Evolutionary conservation across 1,140 invertebrate species (phyloP), one percentile per base, ranked within the genome.

Genomic region (Drosophila pectinifera): DNA sequence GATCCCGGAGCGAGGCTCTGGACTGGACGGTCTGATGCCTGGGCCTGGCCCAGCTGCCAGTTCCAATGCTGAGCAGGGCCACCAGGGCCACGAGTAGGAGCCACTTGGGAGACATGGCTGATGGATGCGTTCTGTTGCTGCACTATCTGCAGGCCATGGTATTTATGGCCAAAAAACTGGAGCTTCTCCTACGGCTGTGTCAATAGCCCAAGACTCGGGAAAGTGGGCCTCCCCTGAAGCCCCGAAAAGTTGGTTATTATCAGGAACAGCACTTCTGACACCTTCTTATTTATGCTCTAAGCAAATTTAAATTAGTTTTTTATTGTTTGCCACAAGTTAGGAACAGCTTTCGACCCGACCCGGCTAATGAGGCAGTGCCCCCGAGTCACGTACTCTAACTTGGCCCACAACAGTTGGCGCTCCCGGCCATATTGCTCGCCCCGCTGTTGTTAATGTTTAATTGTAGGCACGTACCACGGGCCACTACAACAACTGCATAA

Each of bases 261-360:
- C 67, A 56, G 61, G 20, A 78, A 49, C 61, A 70, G 64, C 69
- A 78, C 55, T 88, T 88, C 64, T 73, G 84, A 88, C 83, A 83
- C 83, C 83, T 79, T 69, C 64, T 76, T 88, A 79, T 79, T 76
- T 79, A 83, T 83, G 84, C 79, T 58, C 81, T 88, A 83, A 89
- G 83, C 79, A 88, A 83, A 83, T 86, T 89, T 89, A 86, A 83
- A 86, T 86, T 76, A 86, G 83, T 86, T 86, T 86, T 77, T 88
- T 82, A 86, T 86, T 86, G 83, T 88, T 88, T 83, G 20, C 43
- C 51, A 16, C 34, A 45, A 38, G 62, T 22, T 72, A 13, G 43
- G 13, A 59, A 54, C 45, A 73, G 41, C 41, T 51, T 51, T 39
- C 38, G 46, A 53, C 38, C 46, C 18, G 2, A 20, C 20, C 20